These are phyloP conservation scores for Heterodera carotae DNA, from an alignment of 1,140 invertebrate genomes.

Conservation along the genomic window DNA sequence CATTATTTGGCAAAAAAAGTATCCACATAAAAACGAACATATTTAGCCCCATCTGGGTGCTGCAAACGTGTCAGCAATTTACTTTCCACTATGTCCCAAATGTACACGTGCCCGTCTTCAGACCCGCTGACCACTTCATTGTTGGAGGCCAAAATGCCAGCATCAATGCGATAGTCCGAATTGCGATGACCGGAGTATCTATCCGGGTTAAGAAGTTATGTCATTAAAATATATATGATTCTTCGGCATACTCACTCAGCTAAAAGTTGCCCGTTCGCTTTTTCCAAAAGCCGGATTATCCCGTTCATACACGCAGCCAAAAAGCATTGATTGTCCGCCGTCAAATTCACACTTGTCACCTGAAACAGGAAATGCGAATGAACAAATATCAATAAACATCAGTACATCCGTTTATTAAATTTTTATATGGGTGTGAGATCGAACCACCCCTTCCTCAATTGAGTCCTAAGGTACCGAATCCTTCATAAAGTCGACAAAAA, in stretches of 20 bases:
- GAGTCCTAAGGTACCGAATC: slow-evolving; percentile 21
- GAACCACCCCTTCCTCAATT: too few relatives aligned
- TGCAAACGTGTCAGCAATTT: slow-evolving; percentile 40
- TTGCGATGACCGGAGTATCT: slow-evolving; percentile 46
- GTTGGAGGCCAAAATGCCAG: slow-evolving; percentile 42
- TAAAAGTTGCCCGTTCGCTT: slow-evolving; percentile 44
- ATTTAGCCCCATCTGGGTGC: slow-evolving; percentile 43
- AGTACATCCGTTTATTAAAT: too few relatives aligned
- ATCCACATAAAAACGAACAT: slow-evolving; percentile 12
- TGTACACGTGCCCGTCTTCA: slow-evolving; percentile 44
- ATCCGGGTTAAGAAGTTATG: background rate
- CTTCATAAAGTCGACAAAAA: slow-evolving; percentile 47
- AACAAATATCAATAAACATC: background rate
- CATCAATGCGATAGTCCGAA: slow-evolving; percentile 46
- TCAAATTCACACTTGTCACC: slow-evolving; percentile 46
- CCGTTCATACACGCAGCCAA: slow-evolving; percentile 40
- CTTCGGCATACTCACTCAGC: slow-evolving; percentile 52
- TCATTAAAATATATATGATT: too few relatives aligned
- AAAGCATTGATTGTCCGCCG: slow-evolving; percentile 51
- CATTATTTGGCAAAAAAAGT: background rate
- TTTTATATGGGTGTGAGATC: too few relatives aligned
- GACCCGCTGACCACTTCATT: slow-evolving; percentile 51
- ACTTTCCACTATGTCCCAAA: slow-evolving; percentile 43
- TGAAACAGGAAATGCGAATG: background rate
- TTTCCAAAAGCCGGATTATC: slow-evolving; percentile 41